These are phyloP conservation scores for Amblyopsis rosae DNA, from an alignment of 2,113 vertebrate genomes.

Conservation along the genomic window DNA sequence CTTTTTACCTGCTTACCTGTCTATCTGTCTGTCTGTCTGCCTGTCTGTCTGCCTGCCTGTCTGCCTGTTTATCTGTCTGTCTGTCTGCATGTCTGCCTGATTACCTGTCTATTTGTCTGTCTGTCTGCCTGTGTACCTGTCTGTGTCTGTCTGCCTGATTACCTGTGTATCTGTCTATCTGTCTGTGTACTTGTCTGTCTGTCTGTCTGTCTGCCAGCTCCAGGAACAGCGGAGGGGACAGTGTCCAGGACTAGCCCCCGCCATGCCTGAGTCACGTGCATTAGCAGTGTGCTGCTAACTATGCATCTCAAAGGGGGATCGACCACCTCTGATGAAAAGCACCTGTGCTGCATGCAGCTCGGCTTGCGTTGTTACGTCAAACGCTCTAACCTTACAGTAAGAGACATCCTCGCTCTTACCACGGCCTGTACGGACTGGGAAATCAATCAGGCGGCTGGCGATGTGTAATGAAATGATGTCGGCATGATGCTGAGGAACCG, in stretches of 20 bases:
- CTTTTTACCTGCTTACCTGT: background rate
- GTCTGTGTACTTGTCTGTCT: background rate
- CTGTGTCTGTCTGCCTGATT: background rate
- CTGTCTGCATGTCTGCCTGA: background rate
- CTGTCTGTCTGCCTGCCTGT: background rate
- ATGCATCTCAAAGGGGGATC: conserved; percentile 52
- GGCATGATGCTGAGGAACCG: background rate
- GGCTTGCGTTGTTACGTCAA: conserved; percentile 52
- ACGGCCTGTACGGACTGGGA: background rate
- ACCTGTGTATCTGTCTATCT: background rate
- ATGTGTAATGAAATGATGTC: background rate
- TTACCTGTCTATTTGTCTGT: background rate
- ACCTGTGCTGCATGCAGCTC: background rate
- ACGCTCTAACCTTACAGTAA: conserved; percentile 21
- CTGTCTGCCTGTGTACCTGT: background rate
- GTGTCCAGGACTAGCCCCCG: conserved; percentile 3
- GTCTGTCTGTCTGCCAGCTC: background rate
- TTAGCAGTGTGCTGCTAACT: conserved; percentile 45
- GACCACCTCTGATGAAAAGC: conserved; percentile 36
- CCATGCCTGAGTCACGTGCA: background rate
- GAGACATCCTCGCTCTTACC: conserved; percentile 53
- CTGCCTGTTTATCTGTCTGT: background rate
- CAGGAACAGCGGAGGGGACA: background rate
- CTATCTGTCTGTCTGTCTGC: background rate
- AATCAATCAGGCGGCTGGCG: background rate